These are phyloP conservation scores for Onthophagus sagittarius DNA, from an alignment of 2,888 invertebrate genomes.

Conservation along the genomic window DNA sequence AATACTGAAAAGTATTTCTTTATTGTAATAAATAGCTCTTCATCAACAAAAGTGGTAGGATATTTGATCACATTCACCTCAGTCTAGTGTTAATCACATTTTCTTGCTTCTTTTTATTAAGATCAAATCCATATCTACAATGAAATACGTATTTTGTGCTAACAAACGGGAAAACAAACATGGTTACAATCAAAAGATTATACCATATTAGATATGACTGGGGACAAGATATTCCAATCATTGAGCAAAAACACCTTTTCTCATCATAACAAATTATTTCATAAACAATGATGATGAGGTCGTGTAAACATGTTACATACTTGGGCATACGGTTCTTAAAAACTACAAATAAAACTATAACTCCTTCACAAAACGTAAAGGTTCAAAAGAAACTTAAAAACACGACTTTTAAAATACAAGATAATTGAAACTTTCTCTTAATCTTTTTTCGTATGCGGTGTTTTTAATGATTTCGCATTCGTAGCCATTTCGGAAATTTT, in stretches of 20 bases:
- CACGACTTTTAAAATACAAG: neutral
- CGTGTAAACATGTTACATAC: neutral
- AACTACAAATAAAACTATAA: neutral
- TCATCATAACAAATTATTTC: too few species aligned
- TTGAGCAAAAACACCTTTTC: neutral
- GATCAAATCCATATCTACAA: neutral
- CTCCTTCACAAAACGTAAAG: neutral
- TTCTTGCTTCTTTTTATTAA: neutral
- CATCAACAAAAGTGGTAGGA: constrained; percentile 9
- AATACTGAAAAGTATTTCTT: constrained; percentile 9
- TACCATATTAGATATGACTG: neutral
- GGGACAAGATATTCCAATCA: too few species aligned
- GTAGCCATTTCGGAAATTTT: constrained; percentile 39
- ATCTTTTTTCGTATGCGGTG: constrained; percentile 29
- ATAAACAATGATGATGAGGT: neutral
- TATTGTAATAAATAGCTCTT: constrained; percentile 16
- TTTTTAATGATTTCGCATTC: constrained; percentile 37
- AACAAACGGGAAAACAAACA: neutral
- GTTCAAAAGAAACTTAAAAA: neutral
- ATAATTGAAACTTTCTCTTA: neutral
- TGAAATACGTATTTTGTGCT: neutral
- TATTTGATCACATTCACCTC: constrained; percentile 19
- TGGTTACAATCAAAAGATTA: neutral
- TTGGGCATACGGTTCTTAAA: neutral
- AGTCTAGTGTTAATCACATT: constrained; percentile 10